Evolutionary conservation across 92 coral and sea anemone species (phyloP).

Genomic region (Porites evermanni): DNA sequence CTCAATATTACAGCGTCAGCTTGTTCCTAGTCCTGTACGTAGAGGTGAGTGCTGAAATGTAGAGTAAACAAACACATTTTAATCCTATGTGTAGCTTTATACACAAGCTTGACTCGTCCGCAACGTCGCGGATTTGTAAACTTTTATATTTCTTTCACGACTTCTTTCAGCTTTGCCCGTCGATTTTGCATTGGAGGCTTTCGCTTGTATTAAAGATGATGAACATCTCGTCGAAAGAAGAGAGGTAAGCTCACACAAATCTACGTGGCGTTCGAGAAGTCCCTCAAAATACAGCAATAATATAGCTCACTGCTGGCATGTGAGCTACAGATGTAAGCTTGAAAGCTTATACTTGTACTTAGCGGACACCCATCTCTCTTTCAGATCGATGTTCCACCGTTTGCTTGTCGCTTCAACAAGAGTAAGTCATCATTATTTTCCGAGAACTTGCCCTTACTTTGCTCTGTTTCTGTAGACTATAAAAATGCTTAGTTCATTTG

Average conservation of each 20-base stretch:
- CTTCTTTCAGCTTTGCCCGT: slow-evolving; percentile 66
- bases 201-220: slow-evolving; percentile 84
- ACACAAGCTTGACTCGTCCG: background rate
- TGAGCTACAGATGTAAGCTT: too few relatives aligned
- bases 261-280: background rate
- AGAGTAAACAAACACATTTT: background rate
- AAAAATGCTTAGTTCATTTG: background rate
- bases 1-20: slow-evolving; percentile 77
- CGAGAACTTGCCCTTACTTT: background rate
- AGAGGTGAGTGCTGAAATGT: slow-evolving; percentile 54
- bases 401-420: slow-evolving; percentile 90
- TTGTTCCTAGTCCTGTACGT: slow-evolving; percentile 42
- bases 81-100: background rate
- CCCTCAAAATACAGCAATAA: background rate
- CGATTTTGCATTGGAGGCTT: slow-evolving; percentile 86
- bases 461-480: background rate
- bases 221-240: slow-evolving; percentile 83
- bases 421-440: slow-evolving; percentile 58
- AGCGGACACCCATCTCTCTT: background rate
- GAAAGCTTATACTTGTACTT: slow-evolving; percentile 56
- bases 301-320: too few relatives aligned
- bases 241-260: slow-evolving; percentile 44
- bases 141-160: background rate
- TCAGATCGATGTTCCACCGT: slow-evolving; percentile 95
- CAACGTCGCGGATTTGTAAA: background rate